phyloP scores from a whole-genome alignment of 2,888 invertebrate species.

The Zygogramma bicolorata region DNA sequence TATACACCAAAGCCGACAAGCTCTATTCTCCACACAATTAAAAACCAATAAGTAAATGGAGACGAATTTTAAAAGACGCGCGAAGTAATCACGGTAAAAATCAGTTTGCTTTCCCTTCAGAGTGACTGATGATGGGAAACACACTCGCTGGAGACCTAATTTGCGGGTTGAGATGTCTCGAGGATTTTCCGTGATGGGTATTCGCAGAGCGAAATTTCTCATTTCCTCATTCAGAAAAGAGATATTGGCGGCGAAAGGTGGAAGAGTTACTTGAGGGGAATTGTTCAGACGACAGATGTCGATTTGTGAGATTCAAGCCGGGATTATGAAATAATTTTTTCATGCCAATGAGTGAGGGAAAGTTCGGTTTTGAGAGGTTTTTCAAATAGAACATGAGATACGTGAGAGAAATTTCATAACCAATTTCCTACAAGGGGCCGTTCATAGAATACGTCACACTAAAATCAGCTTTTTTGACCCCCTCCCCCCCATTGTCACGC shows the following conservation, averaged over 20 bases:
- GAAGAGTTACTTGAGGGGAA: not conserved
- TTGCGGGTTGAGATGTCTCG: constrained; percentile 31
- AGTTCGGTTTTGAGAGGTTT: too few relatives aligned
- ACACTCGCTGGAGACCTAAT: constrained; percentile 25
- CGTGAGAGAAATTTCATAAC: too few relatives aligned
- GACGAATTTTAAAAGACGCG: not conserved
- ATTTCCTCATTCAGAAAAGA: constrained; percentile 54
- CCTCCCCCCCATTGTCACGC: too few relatives aligned
- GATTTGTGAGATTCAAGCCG: too few relatives aligned
- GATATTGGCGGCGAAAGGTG: constrained; percentile 5
- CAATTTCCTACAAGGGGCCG: too few relatives aligned
- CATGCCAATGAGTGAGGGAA: too few relatives aligned
- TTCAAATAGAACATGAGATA: too few relatives aligned
- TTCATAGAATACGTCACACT: too few relatives aligned
- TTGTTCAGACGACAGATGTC: not conserved
- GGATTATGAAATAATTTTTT: too few relatives aligned
- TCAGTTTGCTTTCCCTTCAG: constrained; percentile 25
- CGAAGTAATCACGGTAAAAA: constrained; percentile 2
- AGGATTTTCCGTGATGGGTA: constrained; percentile 44
- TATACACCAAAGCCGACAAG: constrained; percentile 10
- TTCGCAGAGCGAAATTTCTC: constrained; percentile 54
- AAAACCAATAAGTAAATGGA: constrained; percentile 7
- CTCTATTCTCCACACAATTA: constrained; percentile 7
- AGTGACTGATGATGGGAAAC: constrained; percentile 31
- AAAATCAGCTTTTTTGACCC: too few relatives aligned